Conservation (phyloP, 2,888 invertebrate genomes). For the Ectemnius cavifrons region DNA sequence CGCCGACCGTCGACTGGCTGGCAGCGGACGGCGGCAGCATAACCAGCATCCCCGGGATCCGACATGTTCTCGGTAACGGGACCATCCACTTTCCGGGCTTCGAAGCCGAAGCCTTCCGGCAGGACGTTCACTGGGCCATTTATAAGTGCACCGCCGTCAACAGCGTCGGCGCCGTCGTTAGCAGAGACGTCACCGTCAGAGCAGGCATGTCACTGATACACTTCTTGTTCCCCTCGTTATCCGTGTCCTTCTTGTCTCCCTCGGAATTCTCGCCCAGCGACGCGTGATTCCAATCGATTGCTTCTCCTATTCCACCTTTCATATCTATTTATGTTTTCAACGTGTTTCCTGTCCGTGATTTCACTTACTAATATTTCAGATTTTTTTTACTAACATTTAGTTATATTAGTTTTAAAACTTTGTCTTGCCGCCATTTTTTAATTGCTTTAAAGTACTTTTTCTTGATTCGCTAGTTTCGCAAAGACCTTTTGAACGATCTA, state of each 20-base stretch:
- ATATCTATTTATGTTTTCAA: neutral
- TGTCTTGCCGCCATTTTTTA: too few species aligned
- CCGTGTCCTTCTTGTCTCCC: constrained; percentile 34
- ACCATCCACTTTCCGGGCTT: constrained; percentile 81
- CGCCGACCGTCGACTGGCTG: constrained; percentile 80
- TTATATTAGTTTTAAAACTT: too few species aligned
- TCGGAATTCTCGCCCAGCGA: constrained; percentile 6
- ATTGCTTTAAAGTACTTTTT: too few species aligned
- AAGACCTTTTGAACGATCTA: too few species aligned
- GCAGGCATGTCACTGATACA: constrained; percentile 76
- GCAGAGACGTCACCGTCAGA: constrained; percentile 80
- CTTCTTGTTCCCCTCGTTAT: constrained; percentile 56
- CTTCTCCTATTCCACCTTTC: neutral
- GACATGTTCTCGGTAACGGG: constrained; percentile 80
- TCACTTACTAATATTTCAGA: too few species aligned
- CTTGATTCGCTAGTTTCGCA: too few species aligned
- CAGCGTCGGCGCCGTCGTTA: constrained; percentile 79
- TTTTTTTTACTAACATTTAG: too few species aligned
- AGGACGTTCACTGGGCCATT: constrained; percentile 81
- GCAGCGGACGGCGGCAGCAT: constrained; percentile 80
- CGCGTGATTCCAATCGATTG: neutral
- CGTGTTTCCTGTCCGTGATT: too few species aligned
- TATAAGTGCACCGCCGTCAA: constrained; percentile 80
- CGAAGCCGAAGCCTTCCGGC: constrained; percentile 80
- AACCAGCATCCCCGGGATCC: constrained; percentile 79